Evolutionary conservation across 2,797 vertebrate genomes (phyloP), one percentile per base, ranked within the genome.

Genomic region (Novumbra hubbsi): DNA sequence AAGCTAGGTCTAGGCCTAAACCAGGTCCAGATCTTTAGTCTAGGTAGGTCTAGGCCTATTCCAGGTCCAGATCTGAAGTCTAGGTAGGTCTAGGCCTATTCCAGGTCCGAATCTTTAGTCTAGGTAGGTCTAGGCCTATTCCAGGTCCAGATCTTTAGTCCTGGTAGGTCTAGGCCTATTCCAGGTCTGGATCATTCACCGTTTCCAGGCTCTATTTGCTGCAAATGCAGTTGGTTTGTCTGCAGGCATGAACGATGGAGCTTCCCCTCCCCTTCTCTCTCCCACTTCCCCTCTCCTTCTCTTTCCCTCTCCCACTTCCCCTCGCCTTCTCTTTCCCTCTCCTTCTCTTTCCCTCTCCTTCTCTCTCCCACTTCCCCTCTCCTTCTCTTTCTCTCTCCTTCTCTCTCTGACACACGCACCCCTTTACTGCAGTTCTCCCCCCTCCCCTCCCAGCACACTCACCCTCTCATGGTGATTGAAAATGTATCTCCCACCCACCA

Each of bases 401-500:
- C n/a, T n/a, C n/a, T n/a, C 34, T 38, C 34, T 7, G n/a, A n/a
- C n/a, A n/a, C n/a, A n/a, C n/a, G n/a, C n/a, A n/a, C n/a, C n/a
- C 12, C 65, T 38, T 7, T 67, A 8, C 65, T 67, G 27, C 65
- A 19, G 17, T 7, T 38, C 34, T 6, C 34, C 38, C 66, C 19
- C 38, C 64, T 32, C 1, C 66, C 28, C 8, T 48, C 66, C n/a
- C 66, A 15, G 11, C 38, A 5, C 66, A 14, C 66, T 68, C 66
- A 73, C 70, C 82, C 78, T 83, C 87, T 80, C 78, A 78, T 83
- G 78, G 85, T 79, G 81, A 86, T 86, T 85, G 81, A 86, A 88
- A 85, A 78, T 76, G n/a, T 75, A 90, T 67, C 74, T 82, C 86
- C 76, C 85, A 81, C 81, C 83, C 81, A 32, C 70, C 69, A 75